phyloP scores from a whole-genome alignment of 2,797 vertebrate genomes.

The Sebastes nivosus region DNA sequence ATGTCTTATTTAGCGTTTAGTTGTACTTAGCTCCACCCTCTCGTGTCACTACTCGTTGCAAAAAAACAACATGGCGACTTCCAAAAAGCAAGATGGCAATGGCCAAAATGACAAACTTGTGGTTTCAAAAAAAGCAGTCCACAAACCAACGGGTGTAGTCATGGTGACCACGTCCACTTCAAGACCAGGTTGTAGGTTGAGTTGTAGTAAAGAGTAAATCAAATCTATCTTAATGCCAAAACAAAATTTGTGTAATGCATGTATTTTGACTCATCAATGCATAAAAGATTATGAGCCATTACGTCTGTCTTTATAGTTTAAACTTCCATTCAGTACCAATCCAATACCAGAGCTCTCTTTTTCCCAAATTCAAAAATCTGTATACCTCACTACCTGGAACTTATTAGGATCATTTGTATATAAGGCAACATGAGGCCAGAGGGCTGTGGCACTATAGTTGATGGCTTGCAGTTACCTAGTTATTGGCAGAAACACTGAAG shows the following conservation, averaged over 20 bases:
- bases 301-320: not conserved
- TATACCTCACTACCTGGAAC: not conserved
- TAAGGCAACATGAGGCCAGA: not conserved
- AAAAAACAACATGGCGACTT: rapidly evolving
- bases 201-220: not conserved
- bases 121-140: no score
- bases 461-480: no score
- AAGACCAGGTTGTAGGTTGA: not conserved
- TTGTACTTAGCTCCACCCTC: no score
- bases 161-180: not conserved
- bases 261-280: not conserved
- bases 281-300: not conserved
- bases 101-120: no score
- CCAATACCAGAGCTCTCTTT: not conserved
- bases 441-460: not conserved
- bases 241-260: not conserved
- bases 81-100: no score
- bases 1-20: no score
- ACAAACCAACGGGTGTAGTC: no score
- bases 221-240: not conserved
- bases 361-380: not conserved
- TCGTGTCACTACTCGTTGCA: no score
- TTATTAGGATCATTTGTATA: not conserved
- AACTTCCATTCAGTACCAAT: not conserved
- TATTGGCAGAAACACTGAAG: not conserved